Evolutionary conservation across 2,797 vertebrate species (phyloP).

Genomic region (Enteromius afrohamiltoni): DNA sequence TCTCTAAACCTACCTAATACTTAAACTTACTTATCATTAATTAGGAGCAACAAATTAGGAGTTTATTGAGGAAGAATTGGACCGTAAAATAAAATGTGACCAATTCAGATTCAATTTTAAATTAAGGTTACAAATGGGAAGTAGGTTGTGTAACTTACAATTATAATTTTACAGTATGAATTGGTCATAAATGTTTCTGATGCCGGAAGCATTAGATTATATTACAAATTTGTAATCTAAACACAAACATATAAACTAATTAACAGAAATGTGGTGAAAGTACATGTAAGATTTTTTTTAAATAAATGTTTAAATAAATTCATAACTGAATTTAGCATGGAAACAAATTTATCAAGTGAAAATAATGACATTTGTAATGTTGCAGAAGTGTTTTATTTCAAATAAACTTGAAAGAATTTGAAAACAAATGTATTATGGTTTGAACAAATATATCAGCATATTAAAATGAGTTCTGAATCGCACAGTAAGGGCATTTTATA

Average conservation of each 20-base stretch:
- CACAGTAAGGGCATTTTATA: not conserved
- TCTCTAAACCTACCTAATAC: not conserved
- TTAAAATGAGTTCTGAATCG: not conserved
- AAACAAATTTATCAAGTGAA: not conserved
- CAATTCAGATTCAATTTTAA: not conserved
- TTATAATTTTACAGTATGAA: not conserved
- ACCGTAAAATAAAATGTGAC: not conserved
- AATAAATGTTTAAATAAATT: not conserved
- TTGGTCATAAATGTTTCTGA: not conserved
- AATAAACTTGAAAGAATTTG: not conserved
- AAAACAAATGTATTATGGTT: not conserved
- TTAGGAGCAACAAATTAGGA: not conserved
- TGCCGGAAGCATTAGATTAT: not conserved
- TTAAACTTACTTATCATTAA: not conserved
- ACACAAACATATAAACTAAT: conserved; percentile 49
- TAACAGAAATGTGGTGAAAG: not conserved
- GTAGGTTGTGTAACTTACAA: not conserved
- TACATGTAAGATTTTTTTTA: not conserved
- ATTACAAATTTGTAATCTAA: not conserved
- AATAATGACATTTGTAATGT: not conserved
- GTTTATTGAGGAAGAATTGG: not conserved
- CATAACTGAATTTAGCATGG: not conserved
- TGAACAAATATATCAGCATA: not conserved
- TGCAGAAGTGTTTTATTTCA: not conserved
- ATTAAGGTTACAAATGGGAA: not conserved